Conservation (phyloP, 2,888 invertebrate species). For the Myathropa florea region DNA sequence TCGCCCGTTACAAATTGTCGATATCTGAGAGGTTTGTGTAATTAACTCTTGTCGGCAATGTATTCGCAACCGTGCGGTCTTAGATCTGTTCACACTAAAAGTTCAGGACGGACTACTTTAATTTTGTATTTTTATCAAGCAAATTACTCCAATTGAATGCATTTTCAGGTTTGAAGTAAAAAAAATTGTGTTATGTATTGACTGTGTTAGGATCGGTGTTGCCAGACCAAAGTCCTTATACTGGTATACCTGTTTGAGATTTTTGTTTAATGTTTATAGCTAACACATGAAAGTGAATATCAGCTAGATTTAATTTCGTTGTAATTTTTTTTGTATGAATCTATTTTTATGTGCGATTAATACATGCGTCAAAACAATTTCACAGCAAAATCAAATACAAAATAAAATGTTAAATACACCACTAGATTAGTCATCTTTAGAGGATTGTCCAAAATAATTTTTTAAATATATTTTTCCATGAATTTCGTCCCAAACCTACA, state of each 20-base stretch:
- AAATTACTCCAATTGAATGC: neutral
- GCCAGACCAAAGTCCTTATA: neutral
- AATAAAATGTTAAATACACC: too few relatives aligned
- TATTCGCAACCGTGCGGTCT: neutral
- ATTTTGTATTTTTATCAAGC: neutral
- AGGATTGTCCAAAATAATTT: too few relatives aligned
- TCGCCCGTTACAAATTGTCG: neutral
- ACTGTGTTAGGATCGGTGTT: neutral
- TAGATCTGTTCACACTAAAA: neutral
- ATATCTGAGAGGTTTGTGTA: neutral
- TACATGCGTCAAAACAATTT: too few relatives aligned
- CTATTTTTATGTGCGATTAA: too few relatives aligned
- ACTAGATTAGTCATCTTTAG: too few relatives aligned
- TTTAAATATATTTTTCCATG: too few relatives aligned
- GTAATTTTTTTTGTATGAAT: too few relatives aligned
- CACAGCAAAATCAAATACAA: too few relatives aligned
- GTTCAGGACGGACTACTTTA: neutral
- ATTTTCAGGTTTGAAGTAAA: neutral
- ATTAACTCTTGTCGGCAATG: neutral
- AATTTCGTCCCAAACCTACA: too few relatives aligned
- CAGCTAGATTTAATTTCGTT: too few relatives aligned
- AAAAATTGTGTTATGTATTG: neutral
- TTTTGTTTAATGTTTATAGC: too few relatives aligned
- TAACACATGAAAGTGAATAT: too few relatives aligned
- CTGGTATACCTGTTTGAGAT: neutral